Conservation (phyloP, 1,140 invertebrate genomes). For the Homalodisca vitripennis region DNA sequence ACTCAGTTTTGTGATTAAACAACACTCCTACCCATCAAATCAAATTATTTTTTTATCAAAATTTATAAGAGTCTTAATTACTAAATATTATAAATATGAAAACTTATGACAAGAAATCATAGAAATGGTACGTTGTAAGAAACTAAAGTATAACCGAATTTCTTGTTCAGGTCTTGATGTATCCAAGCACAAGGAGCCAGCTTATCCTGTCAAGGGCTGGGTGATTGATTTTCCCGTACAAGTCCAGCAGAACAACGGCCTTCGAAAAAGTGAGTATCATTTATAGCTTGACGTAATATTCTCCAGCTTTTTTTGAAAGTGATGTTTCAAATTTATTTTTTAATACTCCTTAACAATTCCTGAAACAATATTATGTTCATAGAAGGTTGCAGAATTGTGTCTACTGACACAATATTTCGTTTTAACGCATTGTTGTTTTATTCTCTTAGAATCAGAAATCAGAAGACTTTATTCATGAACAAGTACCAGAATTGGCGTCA, state of each 20-base stretch:
- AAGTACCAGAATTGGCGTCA: too few relatives aligned
- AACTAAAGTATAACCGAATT: too few relatives aligned
- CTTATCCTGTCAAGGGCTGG: constrained; percentile 51
- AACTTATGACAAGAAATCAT: too few relatives aligned
- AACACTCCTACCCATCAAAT: too few relatives aligned
- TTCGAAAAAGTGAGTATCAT: neutral
- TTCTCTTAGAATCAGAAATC: too few relatives aligned
- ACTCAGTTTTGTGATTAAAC: too few relatives aligned
- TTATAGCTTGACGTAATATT: neutral
- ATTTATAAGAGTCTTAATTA: too few relatives aligned
- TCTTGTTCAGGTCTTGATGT: constrained; percentile 53
- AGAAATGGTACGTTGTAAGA: too few relatives aligned
- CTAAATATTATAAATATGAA: too few relatives aligned
- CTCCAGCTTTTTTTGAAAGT: neutral
- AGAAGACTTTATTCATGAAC: too few relatives aligned
- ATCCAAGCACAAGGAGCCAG: constrained; percentile 54
- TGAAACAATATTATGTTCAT: neutral
- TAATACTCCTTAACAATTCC: neutral
- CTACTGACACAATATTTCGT: neutral
- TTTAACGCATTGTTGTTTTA: neutral
- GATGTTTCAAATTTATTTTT: neutral
- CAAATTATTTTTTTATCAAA: too few relatives aligned
- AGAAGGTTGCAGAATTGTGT: neutral
- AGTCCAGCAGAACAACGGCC: neutral
- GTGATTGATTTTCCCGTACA: constrained; percentile 9